Evolutionary conservation across 2,113 vertebrate genomes (phyloP), one percentile per base, ranked within the genome.

Genomic region (Cyphomyrus discorhynchus): DNA sequence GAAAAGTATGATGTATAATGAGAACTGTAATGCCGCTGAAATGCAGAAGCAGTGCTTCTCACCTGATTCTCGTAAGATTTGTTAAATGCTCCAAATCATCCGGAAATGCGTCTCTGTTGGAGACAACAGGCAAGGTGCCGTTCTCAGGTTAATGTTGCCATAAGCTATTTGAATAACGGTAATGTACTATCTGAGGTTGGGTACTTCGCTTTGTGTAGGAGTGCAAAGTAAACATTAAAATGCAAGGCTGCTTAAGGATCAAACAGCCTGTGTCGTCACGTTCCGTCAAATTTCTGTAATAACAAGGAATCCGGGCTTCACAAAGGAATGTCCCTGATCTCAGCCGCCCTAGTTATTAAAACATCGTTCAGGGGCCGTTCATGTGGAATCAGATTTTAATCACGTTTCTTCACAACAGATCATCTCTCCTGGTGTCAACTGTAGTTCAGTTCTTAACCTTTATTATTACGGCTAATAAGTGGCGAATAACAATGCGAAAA

Each of bases 361-460:
- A 84, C 45, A n/a, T 84, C 42, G 9, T 84, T 84, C 45, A 84
- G 21, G n/a, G 45, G 82, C 82, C 24, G 82, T 42, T 84, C 82
- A 84, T 84, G 82, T 84, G 82, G 82, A 84, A 84, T 47, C 42
- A 84, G 82, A 84, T 84, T 84, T 84, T 84, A 84, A 84, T 87
- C 50, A 35, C 31, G 31, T 87, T 39, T 87, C 50, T 27, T 56
- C 45, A 13, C 49, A 52, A 24, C 84, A 86, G 6, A 19, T n/a
- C 5, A 46, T 86, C 84, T 86, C 46, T 86, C 84, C 42, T 46
- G n/a, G 49, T 86, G 21, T 86, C 24, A n/a, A 35, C n/a, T 86
- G 5, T 52, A 52, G 24, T 86, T 52, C 27, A 53, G 17, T 52
- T 31, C 49, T 52, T 47, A 84, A 80, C 35, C 5, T 80, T 83